Evolutionary conservation across 2,113 vertebrate genomes (phyloP).

Genomic region (Piprites chloris): DNA sequence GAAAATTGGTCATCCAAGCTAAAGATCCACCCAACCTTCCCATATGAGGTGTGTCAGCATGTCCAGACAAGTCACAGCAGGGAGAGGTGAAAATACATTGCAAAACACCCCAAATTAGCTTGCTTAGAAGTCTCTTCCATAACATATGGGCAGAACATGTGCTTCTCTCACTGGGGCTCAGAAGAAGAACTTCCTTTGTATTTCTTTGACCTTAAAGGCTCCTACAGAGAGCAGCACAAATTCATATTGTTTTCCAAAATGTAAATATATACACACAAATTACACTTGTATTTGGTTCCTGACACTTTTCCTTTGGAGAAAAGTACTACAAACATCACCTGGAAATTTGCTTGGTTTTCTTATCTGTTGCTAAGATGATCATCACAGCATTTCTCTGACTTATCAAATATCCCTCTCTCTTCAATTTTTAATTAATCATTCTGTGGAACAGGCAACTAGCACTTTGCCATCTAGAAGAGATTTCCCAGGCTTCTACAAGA

Average conservation of each 20-base stretch:
- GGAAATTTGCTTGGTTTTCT: neutral
- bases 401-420: neutral
- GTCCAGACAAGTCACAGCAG: neutral
- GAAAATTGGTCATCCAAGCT: neutral
- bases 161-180: neutral
- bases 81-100: slow-evolving; percentile 15
- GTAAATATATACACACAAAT: neutral
- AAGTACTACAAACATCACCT: neutral
- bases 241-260: neutral
- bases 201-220: neutral
- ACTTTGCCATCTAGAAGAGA: neutral
- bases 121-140: neutral
- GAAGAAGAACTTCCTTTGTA: neutral
- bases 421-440: neutral
- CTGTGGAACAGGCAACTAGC: neutral
- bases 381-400: neutral
- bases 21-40: neutral
- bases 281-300: neutral
- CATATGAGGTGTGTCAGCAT: neutral
- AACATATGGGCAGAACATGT: neutral
- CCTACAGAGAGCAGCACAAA: neutral
- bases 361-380: neutral
- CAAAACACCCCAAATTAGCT: neutral
- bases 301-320: neutral
- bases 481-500: neutral